Conservation (phyloP, 2,797 vertebrate genomes). For the Limnodromus scolopaceus region DNA sequence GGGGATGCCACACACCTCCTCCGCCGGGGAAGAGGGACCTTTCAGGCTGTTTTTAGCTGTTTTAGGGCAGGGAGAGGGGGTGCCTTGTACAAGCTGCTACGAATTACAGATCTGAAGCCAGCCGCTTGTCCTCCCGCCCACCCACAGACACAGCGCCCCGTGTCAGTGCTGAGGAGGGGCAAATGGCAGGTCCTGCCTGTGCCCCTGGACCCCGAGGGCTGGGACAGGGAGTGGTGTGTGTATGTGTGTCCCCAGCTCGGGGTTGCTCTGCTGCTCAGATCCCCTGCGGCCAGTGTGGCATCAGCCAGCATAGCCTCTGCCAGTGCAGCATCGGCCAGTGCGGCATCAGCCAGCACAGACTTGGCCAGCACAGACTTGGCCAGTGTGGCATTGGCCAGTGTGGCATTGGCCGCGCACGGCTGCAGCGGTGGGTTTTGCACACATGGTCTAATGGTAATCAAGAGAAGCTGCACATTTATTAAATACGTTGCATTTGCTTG, state of each 20-base stretch:
- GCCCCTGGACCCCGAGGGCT: not conserved
- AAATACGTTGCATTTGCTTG: not conserved
- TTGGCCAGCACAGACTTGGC: not conserved
- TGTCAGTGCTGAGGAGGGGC: not conserved
- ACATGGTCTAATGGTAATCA: fast-evolving
- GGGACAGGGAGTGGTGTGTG: fast-evolving
- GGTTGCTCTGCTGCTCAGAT: fast-evolving
- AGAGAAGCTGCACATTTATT: not conserved
- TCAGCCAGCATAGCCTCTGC: fast-evolving
- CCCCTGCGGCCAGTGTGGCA: fast-evolving
- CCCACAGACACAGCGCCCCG: not conserved
- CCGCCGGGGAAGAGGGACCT: conserved; percentile 11
- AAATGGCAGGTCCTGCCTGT: not conserved
- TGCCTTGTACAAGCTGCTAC: conserved; percentile 53
- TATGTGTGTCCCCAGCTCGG: not conserved
- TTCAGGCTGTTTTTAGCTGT: conserved; percentile 50
- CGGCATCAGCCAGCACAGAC: fast-evolving
- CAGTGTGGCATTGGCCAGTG: not conserved
- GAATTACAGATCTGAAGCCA: conserved; percentile 67
- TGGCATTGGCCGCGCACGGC: not conserved
- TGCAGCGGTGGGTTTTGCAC: fast-evolving
- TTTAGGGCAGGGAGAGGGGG: conserved; percentile 58
- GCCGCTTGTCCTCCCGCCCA: conserved; percentile 63
- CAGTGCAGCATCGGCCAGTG: too few species aligned
- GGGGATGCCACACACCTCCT: conserved; percentile 6